A percentile compares a stretch with the other conserved stretches of the same genome.
These are phyloP conservation scores for Oscheius sp. DNA, from an alignment of 2,888 invertebrate genomes.

Conservation along the genomic window DNA sequence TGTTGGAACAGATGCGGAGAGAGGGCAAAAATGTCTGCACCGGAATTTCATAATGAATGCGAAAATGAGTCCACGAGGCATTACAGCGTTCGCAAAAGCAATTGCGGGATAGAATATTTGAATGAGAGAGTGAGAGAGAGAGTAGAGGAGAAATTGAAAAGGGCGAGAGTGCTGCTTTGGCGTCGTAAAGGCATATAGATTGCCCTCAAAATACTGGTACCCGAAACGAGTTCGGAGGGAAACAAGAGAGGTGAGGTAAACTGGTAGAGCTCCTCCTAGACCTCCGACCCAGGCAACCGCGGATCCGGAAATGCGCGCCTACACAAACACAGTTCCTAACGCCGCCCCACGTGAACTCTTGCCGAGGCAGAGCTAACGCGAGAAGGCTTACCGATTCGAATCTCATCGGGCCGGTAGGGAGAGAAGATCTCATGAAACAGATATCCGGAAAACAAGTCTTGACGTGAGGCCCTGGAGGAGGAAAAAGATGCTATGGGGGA, in stretches of 20 bases:
- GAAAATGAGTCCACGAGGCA: slow-evolving; percentile 8
- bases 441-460: slow-evolving; percentile 27
- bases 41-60: slow-evolving; percentile 21
- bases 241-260: slow-evolving; percentile 6
- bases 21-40: not conserved
- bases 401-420: not conserved
- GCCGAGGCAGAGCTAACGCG: not conserved
- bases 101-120: too few relatives aligned
- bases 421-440: slow-evolving; percentile 3
- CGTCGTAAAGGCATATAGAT: slow-evolving; percentile 25
- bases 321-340: slow-evolving; percentile 35
- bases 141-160: not conserved
- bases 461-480: slow-evolving; percentile 16
- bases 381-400: slow-evolving; percentile 2
- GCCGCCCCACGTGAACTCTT: slow-evolving; percentile 18
- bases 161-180: not conserved
- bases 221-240: slow-evolving; percentile 24
- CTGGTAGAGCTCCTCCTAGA: slow-evolving; percentile 25
- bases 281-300: slow-evolving; percentile 25
- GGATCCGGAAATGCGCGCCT: slow-evolving; percentile 35
- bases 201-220: slow-evolving; percentile 3
- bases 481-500: slow-evolving; percentile 6
- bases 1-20: too few relatives aligned
- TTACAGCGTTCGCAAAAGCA: not conserved
- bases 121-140: slow-evolving; percentile 4